These are phyloP conservation scores for Macrotrachela quadricornifera DNA, from an alignment of 1,140 invertebrate species.

Conservation along the genomic window DNA sequence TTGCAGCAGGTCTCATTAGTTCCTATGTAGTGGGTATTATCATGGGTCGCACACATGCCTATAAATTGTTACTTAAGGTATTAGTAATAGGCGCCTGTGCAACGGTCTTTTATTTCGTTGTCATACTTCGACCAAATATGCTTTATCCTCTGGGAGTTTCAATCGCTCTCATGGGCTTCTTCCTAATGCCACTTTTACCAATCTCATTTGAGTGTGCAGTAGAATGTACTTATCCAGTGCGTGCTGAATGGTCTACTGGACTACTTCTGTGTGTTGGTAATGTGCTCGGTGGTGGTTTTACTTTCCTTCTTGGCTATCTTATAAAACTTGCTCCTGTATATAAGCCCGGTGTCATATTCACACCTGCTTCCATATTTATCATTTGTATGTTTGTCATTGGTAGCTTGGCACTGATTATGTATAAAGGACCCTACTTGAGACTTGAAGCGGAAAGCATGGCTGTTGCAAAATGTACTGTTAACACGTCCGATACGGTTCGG, in stretches of 20 bases:
- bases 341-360: too few relatives aligned
- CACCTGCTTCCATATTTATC: too few relatives aligned
- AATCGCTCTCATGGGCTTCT: constrained; percentile 24
- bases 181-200: constrained; percentile 32
- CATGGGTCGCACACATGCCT: constrained; percentile 28
- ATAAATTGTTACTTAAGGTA: constrained; percentile 26
- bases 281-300: too few relatives aligned
- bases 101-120: constrained; percentile 19
- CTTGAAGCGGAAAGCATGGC: too few relatives aligned
- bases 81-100: constrained; percentile 17
- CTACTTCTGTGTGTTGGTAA: constrained; percentile 30
- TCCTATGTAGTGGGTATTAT: constrained; percentile 23
- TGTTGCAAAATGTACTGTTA: too few relatives aligned
- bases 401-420: too few relatives aligned
- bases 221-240: constrained; percentile 32
- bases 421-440: too few relatives aligned
- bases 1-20: constrained; percentile 25
- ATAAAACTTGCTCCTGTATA: too few relatives aligned
- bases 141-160: constrained; percentile 15
- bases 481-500: too few relatives aligned
- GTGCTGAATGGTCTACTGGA: constrained; percentile 31
- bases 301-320: too few relatives aligned
- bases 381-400: too few relatives aligned
- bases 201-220: constrained; percentile 30
- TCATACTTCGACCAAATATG: constrained; percentile 11